Evolutionary conservation across 2,888 invertebrate genomes (phyloP), one percentile per base, ranked within the genome.

Genomic region (Alloplasta piceator): DNA sequence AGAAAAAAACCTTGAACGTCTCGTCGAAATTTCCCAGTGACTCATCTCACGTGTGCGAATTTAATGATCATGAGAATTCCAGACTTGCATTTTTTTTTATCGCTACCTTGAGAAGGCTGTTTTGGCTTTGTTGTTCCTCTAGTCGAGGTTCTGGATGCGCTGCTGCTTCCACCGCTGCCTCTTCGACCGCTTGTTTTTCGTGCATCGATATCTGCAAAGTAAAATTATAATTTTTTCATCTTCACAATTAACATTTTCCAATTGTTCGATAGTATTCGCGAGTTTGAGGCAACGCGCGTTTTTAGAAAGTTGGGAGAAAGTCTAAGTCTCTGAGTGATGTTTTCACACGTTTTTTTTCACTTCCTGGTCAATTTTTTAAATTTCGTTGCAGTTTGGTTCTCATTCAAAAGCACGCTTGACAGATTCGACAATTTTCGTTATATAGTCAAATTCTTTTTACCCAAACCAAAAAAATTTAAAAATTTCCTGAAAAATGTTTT

Each of bases 191-290:
- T 78, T 12, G 84, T 78, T 56, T 82, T 90, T 6, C 83, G 81
- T 5, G 86, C 86, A 26, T 89, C 87, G 72, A 82, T 84, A 46
- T 85, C 85, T 79, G 78, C 78, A 36, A 61, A 26, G 85, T 85
- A 38, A 68, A 36, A 78, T 61, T 46, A 43, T 6, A 41, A 26
- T 63, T 52, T 26, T 14, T 12, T 12, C 14, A 5, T 12, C 52
- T 6, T 52, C 16, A 3, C n/a, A 52, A 52, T 12, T 1, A n/a
- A 50, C 50, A 1, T 50, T 67, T 72, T 52, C 50, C 67, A 6
- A 7, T 7, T 38, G 3, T 58, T 41, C 64, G 55, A 3, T 67
- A 16, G 39, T n/a, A n/a, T 12, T 52, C 5, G 26, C 26, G 26
- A 26, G 26, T 52, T 12, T 16, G 14, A 5, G 43, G 43, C 43